Evolutionary conservation across 2,888 invertebrate species (phyloP).

Genomic region (Drosophila maculinotata): DNA sequence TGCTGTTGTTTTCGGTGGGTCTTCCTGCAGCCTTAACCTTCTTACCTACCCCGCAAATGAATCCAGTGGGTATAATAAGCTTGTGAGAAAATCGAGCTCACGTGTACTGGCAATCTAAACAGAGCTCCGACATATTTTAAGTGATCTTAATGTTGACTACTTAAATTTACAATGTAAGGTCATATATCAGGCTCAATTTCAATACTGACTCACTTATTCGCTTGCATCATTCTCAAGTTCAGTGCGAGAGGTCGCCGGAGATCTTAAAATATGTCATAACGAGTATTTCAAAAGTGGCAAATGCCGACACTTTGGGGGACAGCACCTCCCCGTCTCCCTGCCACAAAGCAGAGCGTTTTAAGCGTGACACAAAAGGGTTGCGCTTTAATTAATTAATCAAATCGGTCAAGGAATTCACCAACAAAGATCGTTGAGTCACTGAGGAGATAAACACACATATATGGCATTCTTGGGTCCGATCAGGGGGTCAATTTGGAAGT

Average conservation of each 20-base stretch:
- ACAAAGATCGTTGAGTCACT: constrained; percentile 42
- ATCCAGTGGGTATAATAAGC: background rate
- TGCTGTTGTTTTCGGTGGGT: constrained; percentile 43
- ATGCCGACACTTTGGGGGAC: constrained; percentile 65
- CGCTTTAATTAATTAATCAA: constrained; percentile 80
- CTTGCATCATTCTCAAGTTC: constrained; percentile 77
- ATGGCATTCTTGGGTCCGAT: constrained; percentile 45
- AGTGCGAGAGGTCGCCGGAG: constrained; percentile 61
- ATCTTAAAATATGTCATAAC: constrained; percentile 54
- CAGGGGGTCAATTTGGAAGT: constrained; percentile 65
- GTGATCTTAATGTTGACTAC: background rate
- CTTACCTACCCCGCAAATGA: constrained; percentile 7
- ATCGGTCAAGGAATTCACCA: constrained; percentile 71
- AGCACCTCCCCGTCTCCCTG: background rate
- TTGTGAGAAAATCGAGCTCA: too few relatives aligned
- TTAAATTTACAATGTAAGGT: constrained; percentile 25
- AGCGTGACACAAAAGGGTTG: constrained; percentile 68
- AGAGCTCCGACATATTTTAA: background rate
- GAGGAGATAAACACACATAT: background rate
- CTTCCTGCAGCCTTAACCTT: constrained; percentile 9
- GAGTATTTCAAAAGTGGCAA: constrained; percentile 60
- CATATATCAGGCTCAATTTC: background rate
- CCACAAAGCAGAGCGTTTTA: constrained; percentile 7
- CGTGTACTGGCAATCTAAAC: too few relatives aligned
- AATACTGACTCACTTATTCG: constrained; percentile 59